A percentile compares a stretch with the other conserved stretches of the same genome.
Conservation (phyloP, 2,888 invertebrate species). For the Ferdinandea cuprea region DNA sequence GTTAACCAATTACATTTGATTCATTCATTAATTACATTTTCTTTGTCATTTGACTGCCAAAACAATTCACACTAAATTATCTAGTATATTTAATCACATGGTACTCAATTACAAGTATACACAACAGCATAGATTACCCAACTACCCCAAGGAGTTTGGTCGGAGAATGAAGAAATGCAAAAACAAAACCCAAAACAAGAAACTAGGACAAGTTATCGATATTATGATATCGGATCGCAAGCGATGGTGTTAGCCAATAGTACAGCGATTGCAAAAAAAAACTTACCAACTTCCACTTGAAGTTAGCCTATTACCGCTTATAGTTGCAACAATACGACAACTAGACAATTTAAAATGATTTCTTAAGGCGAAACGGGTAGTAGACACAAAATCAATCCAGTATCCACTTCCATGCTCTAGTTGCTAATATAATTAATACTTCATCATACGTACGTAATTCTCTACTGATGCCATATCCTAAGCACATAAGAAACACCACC, state of each 20-base stretch:
- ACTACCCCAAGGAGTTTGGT: constrained; percentile 45
- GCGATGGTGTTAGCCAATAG: constrained; percentile 35
- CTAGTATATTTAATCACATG: background rate
- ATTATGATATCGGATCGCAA: constrained; percentile 21
- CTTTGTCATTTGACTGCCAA: too few relatives aligned
- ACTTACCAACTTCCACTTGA: constrained; percentile 6
- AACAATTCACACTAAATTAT: background rate
- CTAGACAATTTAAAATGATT: constrained; percentile 26
- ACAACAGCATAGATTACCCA: constrained; percentile 6
- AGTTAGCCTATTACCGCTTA: constrained; percentile 3
- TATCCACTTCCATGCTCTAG: constrained; percentile 39
- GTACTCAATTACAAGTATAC: background rate
- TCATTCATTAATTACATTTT: too few relatives aligned
- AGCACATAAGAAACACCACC: constrained; percentile 41
- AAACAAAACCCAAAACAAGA: constrained; percentile 29
- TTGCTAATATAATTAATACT: constrained; percentile 22
- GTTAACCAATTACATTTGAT: too few relatives aligned
- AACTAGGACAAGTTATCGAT: constrained; percentile 63
- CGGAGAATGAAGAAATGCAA: constrained; percentile 5
- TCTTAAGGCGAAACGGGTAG: constrained; percentile 67
- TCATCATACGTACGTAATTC: constrained; percentile 66
- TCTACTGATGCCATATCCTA: constrained; percentile 49
- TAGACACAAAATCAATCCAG: constrained; percentile 30
- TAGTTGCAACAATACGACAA: constrained; percentile 15
- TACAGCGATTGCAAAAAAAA: constrained; percentile 44